These are phyloP conservation scores for Nesometra sesokonis DNA, from an alignment of 35 echinoderm and acorn worm genomes.

Conservation along the genomic window DNA sequence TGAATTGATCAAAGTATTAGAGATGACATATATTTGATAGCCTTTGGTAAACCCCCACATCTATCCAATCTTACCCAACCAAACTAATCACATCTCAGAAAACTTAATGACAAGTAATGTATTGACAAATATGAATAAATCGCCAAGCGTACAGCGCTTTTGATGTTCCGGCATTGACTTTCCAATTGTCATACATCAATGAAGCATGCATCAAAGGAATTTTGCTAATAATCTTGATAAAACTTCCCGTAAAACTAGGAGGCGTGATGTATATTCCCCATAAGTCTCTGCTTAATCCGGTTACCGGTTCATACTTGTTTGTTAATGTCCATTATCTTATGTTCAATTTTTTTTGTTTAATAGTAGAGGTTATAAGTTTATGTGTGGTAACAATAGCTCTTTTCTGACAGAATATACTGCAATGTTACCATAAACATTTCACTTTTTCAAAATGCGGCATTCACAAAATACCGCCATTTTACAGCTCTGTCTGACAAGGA, in stretches of 20 bases:
- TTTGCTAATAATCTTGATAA: background rate
- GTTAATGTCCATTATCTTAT: background rate
- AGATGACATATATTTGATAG: too few species aligned
- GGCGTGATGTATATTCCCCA: background rate
- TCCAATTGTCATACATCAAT: background rate
- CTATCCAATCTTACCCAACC: too few species aligned
- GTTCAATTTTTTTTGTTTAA: too few species aligned
- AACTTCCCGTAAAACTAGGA: background rate
- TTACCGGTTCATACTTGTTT: background rate
- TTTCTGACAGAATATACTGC: too few species aligned
- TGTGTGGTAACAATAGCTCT: too few species aligned
- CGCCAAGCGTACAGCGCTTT: background rate
- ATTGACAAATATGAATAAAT: background rate
- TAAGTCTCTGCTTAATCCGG: background rate
- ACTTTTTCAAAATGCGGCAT: too few species aligned
- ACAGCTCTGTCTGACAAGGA: too few species aligned
- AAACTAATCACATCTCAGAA: background rate
- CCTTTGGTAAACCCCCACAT: too few species aligned
- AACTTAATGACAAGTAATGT: background rate
- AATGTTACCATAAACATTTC: too few species aligned
- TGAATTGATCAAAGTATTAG: too few species aligned
- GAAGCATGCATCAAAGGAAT: background rate
- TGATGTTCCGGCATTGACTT: background rate
- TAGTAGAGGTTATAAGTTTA: too few species aligned
- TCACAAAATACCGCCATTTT: too few species aligned